phyloP scores from a whole-genome alignment of 2,113 vertebrate species.

The Poeciliopsis prolifica region DNA sequence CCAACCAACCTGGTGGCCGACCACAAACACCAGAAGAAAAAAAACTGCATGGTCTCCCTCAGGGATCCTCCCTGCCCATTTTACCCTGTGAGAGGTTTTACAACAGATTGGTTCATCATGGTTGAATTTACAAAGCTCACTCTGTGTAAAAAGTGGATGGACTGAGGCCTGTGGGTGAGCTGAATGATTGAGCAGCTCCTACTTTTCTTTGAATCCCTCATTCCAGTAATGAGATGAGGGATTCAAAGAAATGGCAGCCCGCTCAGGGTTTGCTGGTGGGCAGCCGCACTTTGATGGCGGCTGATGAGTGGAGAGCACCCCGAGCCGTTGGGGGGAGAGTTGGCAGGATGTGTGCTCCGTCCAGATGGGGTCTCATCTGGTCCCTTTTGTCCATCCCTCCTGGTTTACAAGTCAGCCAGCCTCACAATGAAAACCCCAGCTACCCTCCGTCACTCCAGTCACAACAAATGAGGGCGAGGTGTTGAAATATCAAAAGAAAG shows the following conservation, averaged over 20 bases:
- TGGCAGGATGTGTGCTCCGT: constrained; percentile 65
- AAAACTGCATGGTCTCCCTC: background rate
- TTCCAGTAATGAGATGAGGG: constrained; percentile 63
- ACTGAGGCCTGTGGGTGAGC: constrained; percentile 25
- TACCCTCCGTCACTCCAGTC: constrained; percentile 43
- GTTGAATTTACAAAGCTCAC: constrained; percentile 7
- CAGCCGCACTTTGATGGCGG: constrained; percentile 68
- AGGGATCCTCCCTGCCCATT: background rate
- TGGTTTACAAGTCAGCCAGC: constrained; percentile 25
- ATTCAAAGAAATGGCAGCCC: constrained; percentile 50
- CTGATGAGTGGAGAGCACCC: constrained; percentile 60
- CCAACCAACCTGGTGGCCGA: background rate
- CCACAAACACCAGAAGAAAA: background rate
- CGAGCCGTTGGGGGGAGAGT: constrained; percentile 58
- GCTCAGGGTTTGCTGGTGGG: constrained; percentile 56
- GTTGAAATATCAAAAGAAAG: constrained; percentile 55
- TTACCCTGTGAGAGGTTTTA: background rate
- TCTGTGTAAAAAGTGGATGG: constrained; percentile 5
- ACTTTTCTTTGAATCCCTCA: constrained; percentile 37
- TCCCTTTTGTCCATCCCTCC: background rate
- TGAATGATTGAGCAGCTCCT: constrained; percentile 61
- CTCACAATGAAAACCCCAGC: constrained; percentile 35
- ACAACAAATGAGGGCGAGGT: constrained; percentile 59
- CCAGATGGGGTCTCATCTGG: constrained; percentile 78
- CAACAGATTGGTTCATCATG: background rate